Evolutionary conservation across 1,140 invertebrate genomes (phyloP).

Genomic region (Drosophila erecta): DNA sequence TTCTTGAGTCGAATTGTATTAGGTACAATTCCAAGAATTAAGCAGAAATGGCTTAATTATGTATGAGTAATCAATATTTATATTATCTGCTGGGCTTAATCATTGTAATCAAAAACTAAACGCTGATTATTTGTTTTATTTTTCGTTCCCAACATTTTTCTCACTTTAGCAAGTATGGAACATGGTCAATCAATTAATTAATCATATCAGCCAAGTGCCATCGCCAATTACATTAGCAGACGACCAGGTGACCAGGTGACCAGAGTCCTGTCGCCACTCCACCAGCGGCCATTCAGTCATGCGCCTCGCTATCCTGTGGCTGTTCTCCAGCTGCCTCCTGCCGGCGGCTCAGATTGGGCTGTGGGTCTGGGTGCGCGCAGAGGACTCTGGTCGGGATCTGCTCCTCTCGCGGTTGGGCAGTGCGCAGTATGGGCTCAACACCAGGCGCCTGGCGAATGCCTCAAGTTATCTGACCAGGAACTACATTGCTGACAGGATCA

Average conservation of each 20-base stretch:
- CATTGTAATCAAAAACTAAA: no score
- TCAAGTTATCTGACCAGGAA: slow-evolving; percentile 24
- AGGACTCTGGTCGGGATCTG: neutral
- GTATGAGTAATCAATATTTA: no score
- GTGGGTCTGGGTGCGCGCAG: neutral
- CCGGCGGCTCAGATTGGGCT: neutral
- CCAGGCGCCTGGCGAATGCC: slow-evolving; percentile 32
- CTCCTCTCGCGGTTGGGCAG: slow-evolving; percentile 1
- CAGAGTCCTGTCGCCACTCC: neutral
- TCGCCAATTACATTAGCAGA: slow-evolving; percentile 29
- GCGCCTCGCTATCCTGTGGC: slow-evolving; percentile 17
- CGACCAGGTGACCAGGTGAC: neutral
- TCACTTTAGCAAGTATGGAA: neutral
- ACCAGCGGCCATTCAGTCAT: slow-evolving; percentile 16
- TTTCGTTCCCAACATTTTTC: neutral
- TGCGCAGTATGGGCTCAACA: slow-evolving; percentile 14
- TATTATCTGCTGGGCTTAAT: no score
- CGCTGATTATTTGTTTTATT: no score
- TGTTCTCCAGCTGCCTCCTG: slow-evolving; percentile 3
- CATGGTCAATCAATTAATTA: slow-evolving; percentile 26
- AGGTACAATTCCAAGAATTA: neutral
- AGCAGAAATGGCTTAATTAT: no score
- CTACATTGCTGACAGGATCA: slow-evolving; percentile 53
- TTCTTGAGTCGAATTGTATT: neutral
- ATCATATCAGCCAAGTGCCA: neutral